phyloP scores from a whole-genome alignment of 2,888 invertebrate genomes.

The Zaprionus obscuricornis region DNA sequence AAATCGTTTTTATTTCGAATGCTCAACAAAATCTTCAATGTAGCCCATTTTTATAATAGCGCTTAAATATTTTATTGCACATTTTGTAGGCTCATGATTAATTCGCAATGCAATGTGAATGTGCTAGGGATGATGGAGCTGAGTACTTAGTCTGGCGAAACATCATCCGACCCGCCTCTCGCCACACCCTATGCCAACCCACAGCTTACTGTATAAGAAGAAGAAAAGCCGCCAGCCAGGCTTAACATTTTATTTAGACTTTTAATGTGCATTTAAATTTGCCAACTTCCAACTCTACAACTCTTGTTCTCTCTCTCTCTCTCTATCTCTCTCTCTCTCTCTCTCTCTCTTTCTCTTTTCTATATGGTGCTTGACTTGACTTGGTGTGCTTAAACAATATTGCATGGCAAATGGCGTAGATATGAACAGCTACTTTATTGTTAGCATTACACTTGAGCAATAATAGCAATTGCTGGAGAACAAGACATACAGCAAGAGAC shows the following conservation, averaged over 20 bases:
- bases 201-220: no score
- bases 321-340: background rate
- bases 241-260: constrained; percentile 57
- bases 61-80: constrained; percentile 54
- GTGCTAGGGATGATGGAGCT: constrained; percentile 16
- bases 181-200: background rate
- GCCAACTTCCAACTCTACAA: constrained; percentile 24
- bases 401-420: constrained; percentile 67
- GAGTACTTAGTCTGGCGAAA: constrained; percentile 7
- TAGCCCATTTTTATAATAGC: constrained; percentile 19
- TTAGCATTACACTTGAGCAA: constrained; percentile 67
- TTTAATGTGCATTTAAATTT: constrained; percentile 60
- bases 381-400: constrained; percentile 61
- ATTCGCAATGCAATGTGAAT: constrained; percentile 45
- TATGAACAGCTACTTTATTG: constrained; percentile 69
- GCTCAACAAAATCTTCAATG: constrained; percentile 10
- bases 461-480: constrained; percentile 58
- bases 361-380: no score
- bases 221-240: constrained; percentile 19
- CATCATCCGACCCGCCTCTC: no score
- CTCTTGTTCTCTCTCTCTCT: background rate
- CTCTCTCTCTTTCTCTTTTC: constrained; percentile 1
- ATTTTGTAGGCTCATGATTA: constrained; percentile 59
- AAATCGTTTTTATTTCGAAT: background rate
- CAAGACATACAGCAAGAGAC: background rate